A percentile compares a stretch with the other conserved stretches of the same genome.
Conservation (phyloP, 64 coral and sea anemone genomes). For the Stichodactyla helianthus region DNA sequence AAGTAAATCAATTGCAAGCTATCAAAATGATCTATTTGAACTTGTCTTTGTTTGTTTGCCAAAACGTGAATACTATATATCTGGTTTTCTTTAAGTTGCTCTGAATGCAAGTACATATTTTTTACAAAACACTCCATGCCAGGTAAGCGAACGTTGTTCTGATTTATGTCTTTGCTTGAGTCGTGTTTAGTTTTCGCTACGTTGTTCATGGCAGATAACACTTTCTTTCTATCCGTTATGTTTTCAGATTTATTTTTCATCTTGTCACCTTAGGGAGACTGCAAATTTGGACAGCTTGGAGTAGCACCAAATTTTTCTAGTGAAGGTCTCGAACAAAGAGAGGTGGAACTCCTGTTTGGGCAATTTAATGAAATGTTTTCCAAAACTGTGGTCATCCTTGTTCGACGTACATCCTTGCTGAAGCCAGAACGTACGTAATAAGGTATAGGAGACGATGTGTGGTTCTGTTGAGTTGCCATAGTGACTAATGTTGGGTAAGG, state of each 20-base stretch:
- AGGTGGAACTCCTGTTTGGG: background rate
- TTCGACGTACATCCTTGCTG: background rate
- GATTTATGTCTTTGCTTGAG: background rate
- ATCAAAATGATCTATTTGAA: background rate
- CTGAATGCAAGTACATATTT: background rate
- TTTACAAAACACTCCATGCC: conserved; percentile 26
- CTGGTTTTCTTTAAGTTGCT: background rate
- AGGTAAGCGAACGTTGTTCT: background rate
- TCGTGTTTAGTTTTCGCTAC: background rate
- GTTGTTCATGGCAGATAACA: background rate
- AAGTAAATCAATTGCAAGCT: background rate
- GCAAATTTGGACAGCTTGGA: background rate
- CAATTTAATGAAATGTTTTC: background rate
- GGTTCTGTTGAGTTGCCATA: background rate
- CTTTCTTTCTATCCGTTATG: background rate
- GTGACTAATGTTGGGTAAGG: background rate
- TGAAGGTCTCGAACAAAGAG: background rate
- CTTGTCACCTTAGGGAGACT: background rate
- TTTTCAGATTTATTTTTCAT: background rate
- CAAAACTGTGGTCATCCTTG: background rate
- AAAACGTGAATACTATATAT: background rate
- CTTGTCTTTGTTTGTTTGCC: background rate
- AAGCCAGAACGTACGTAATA: background rate
- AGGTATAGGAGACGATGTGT: background rate
- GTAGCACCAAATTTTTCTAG: background rate